These are phyloP conservation scores for Oscheius sp. DNA, from an alignment of 2,888 invertebrate genomes.

Conservation along the genomic window DNA sequence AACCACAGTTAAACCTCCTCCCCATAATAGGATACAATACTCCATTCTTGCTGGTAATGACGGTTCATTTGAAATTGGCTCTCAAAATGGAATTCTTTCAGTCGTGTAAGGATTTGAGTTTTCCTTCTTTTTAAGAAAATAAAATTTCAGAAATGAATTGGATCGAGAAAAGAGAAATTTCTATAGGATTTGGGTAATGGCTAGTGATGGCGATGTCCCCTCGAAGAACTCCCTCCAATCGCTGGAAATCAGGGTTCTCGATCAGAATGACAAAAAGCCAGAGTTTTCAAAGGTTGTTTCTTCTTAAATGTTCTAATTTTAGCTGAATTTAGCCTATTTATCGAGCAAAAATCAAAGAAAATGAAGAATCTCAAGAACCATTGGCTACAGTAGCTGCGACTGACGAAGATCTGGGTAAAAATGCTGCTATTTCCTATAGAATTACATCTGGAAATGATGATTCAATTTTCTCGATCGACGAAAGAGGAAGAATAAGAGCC, in stretches of 20 bases:
- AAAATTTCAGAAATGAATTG: conserved; percentile 19
- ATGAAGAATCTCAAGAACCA: conserved; percentile 29
- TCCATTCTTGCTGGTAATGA: conserved; percentile 28
- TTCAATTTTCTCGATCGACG: conserved; percentile 75
- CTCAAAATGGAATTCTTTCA: conserved; percentile 26
- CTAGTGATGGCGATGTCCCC: conserved; percentile 35
- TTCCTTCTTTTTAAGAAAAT: not conserved
- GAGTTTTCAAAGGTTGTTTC: no score
- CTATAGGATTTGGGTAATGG: conserved; percentile 37
- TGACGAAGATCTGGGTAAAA: conserved; percentile 84
- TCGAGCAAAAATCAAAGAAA: conserved; percentile 54
- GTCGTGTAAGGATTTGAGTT: conserved; percentile 14
- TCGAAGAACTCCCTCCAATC: conserved; percentile 38
- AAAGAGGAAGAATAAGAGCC: conserved; percentile 35
- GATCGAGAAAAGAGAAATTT: conserved; percentile 35
- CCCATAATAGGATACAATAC: conserved; percentile 9
- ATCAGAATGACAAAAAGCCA: conserved; percentile 93
- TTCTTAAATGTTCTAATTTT: not conserved
- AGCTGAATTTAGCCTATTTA: conserved; percentile 33
- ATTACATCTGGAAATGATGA: conserved; percentile 86
- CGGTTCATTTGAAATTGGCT: conserved; percentile 29
- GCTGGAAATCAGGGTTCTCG: conserved; percentile 71
- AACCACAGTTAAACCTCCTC: not conserved
- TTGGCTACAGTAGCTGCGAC: conserved; percentile 81
- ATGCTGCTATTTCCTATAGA: conserved; percentile 84